phyloP scores from a whole-genome alignment of 2,888 invertebrate species.

The Tupiocoris notatus region DNA sequence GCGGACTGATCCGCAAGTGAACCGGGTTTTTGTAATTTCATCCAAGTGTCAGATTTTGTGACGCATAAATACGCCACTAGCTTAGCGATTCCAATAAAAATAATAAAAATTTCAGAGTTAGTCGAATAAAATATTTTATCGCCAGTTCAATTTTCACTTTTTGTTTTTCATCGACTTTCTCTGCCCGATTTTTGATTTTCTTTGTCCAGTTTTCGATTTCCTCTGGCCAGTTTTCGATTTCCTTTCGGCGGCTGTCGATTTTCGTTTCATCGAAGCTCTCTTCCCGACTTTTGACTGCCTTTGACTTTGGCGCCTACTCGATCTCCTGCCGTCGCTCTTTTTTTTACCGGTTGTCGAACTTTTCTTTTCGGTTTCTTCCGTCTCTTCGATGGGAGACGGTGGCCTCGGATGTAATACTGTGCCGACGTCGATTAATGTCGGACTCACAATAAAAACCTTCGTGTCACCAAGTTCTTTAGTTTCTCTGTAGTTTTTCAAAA shows the following conservation, averaged over 20 bases:
- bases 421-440: neutral
- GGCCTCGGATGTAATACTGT: conserved; percentile 20
- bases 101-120: no score
- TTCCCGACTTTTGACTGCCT: conserved; percentile 18
- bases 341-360: neutral
- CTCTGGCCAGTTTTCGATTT: neutral
- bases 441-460: conserved; percentile 15
- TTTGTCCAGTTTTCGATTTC: neutral
- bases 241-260: neutral
- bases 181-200: neutral
- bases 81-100: no score
- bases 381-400: neutral
- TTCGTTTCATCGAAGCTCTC: conserved; percentile 24
- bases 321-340: neutral
- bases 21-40: no score
- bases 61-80: no score
- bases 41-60: no score
- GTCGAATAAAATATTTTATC: no score
- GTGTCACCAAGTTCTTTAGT: conserved; percentile 8
- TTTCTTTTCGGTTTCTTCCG: neutral
- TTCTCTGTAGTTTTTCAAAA: conserved; percentile 25
- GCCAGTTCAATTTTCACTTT: no score
- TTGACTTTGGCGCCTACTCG: neutral
- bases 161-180: no score
- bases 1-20: no score